Conservation (phyloP, 2,797 vertebrate genomes). For the Gouania willdenowi region DNA sequence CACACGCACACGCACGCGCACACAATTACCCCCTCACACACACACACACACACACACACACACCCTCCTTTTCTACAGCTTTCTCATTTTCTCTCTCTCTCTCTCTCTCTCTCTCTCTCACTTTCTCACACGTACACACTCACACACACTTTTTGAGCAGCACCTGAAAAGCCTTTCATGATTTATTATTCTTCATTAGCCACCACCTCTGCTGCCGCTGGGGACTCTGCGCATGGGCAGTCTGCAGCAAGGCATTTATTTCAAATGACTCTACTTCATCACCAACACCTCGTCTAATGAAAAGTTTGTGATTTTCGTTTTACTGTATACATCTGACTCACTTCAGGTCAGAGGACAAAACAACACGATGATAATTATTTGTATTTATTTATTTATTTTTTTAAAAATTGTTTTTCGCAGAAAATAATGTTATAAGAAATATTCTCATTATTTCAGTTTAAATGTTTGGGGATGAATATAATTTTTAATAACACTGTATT, state of each 20-base stretch:
- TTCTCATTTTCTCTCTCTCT: constrained; percentile 8
- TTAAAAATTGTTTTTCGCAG: too few relatives aligned
- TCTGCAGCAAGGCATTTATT: constrained; percentile 71
- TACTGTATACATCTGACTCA: too few relatives aligned
- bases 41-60: constrained; percentile 4
- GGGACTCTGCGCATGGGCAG: constrained; percentile 79
- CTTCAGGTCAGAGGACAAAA: too few relatives aligned
- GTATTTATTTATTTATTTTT: constrained; percentile 48
- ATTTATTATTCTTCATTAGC: constrained; percentile 89
- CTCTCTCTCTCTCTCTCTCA: constrained; percentile 4
- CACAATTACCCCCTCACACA: neutral
- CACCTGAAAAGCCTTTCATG: constrained; percentile 78
- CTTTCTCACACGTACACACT: constrained; percentile 11
- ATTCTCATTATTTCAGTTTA: too few relatives aligned
- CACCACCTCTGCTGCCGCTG: constrained; percentile 65
- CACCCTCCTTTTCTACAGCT: neutral
- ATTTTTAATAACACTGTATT: too few relatives aligned
- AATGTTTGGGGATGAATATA: too few relatives aligned
- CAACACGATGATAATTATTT: too few relatives aligned
- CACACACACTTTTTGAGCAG: constrained; percentile 47
- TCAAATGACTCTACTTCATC: constrained; percentile 59
- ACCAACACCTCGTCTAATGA: constrained; percentile 47
- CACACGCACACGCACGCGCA: constrained; percentile 1
- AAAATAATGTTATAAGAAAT: too few relatives aligned
- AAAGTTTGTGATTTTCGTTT: constrained; percentile 4